phyloP scores from a whole-genome alignment of 2,113 vertebrate species.

The Papio anubis region DNA sequence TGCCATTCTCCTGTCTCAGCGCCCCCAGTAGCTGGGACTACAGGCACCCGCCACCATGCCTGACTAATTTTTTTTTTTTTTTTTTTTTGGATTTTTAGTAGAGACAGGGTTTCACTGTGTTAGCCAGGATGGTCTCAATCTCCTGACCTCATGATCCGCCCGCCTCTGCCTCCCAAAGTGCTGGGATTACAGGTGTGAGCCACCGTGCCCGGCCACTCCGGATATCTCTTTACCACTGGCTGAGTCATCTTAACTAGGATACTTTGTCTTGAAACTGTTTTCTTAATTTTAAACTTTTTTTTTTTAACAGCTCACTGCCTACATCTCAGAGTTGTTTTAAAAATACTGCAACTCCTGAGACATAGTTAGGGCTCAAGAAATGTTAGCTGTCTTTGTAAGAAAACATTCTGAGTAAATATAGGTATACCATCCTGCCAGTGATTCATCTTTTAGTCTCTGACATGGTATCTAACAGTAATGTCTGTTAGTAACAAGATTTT shows the following conservation, averaged over 20 bases:
- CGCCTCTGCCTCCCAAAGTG: too few relatives aligned
- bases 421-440: neutral
- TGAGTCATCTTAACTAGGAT: neutral
- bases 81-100: too few relatives aligned
- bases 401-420: neutral
- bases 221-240: neutral
- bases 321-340: neutral
- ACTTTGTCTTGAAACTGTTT: neutral
- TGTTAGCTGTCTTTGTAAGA: neutral
- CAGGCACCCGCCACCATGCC: too few relatives aligned
- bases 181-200: too few relatives aligned
- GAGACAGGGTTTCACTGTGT: too few relatives aligned
- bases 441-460: neutral
- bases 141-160: too few relatives aligned
- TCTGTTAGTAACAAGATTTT: neutral
- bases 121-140: too few relatives aligned
- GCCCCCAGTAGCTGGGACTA: too few relatives aligned
- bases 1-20: too few relatives aligned
- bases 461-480: neutral
- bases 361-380: neutral
- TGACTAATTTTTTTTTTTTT: too few relatives aligned
- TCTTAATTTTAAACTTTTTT: neutral
- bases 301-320: neutral
- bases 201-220: fast-evolving
- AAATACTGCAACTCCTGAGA: neutral